Conservation (phyloP, 2,797 vertebrate genomes). For the Bufotes viridis region DNA sequence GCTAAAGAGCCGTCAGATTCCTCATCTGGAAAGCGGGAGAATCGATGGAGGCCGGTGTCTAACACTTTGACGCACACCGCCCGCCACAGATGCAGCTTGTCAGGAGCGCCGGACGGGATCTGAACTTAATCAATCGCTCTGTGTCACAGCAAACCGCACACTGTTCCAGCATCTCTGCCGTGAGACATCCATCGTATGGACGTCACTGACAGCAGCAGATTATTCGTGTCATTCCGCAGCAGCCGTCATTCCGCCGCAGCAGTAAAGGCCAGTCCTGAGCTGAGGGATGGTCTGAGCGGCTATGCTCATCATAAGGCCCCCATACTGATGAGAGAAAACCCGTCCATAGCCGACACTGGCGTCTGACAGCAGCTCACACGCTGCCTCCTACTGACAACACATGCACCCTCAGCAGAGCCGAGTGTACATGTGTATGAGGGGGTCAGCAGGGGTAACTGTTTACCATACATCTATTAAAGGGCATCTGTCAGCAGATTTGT, state of each 20-base stretch:
- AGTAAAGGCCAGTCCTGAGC: too few species aligned
- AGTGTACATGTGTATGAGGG: too few species aligned
- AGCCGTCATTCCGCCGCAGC: background rate
- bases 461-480: too few species aligned
- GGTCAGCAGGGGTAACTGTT: too few species aligned
- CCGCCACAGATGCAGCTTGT: background rate
- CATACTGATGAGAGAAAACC: too few species aligned
- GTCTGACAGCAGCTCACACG: too few species aligned
- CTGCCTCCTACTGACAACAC: too few species aligned
- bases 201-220: background rate
- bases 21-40: background rate
- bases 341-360: too few species aligned
- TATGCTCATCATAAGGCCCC: too few species aligned
- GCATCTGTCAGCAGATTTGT: too few species aligned
- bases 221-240: background rate
- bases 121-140: conserved; percentile 1
- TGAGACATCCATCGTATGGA: background rate
- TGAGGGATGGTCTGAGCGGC: too few species aligned
- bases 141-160: background rate
- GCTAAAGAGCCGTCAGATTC: background rate
- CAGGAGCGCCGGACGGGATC: conserved; percentile 13
- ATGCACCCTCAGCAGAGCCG: too few species aligned
- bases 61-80: background rate
- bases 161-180: background rate
- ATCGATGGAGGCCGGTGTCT: background rate